Base-by-base conservation (phyloP, 2,888 invertebrate genomes). In the Hyalella azteca region DNA sequence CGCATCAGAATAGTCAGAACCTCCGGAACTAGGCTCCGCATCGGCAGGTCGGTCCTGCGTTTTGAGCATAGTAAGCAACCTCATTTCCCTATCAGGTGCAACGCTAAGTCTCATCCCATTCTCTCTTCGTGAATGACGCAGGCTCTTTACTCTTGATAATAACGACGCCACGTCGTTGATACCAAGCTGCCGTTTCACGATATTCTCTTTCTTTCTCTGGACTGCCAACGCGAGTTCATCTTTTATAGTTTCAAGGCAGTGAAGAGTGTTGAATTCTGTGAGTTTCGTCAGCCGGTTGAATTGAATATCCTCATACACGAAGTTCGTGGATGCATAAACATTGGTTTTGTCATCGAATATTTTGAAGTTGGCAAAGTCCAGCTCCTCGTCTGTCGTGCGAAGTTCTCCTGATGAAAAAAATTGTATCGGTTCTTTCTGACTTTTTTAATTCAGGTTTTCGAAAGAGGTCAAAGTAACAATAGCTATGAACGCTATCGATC, bases 261-360 rank as follows among this genome's bases (percentile, higher is more conserved):
- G 81, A 19, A 87, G 84, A 0, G 88, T 88, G 86, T 89, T 89
- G 85, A 88, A 89, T 85, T 89, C 89, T 83, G 87, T 88, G 49
- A 89, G 86, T 81, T 88, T 84, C n/a, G 87, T 86, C 45, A 89
- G 85, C n/a, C 88, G 86, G 73, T 88, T 87, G 85, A 88, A 89
- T 77, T 87, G 87, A 36, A 85, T 79, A 41, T 87, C 85, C 0
- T 87, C 86, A 85, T 89, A 89, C 49, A 86, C 87, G 85, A 89
- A 89, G 85, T 89, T 89, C 85, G 88, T 89, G n/a, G 88, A 88
- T 9, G 88, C 88, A 85, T 88, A 89, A 1, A 88, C 87, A 7
- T 87, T 86, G 7, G 86, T 85, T 1, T 87, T 87, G 82, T 89
- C 88, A 80, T 88, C 88, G 85, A 89, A 89, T 9, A 89, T 86